A percentile compares a stretch with the other conserved stretches of the same genome.
Conservation (phyloP, 2,113 vertebrate genomes). For the Malurus elegans region DNA sequence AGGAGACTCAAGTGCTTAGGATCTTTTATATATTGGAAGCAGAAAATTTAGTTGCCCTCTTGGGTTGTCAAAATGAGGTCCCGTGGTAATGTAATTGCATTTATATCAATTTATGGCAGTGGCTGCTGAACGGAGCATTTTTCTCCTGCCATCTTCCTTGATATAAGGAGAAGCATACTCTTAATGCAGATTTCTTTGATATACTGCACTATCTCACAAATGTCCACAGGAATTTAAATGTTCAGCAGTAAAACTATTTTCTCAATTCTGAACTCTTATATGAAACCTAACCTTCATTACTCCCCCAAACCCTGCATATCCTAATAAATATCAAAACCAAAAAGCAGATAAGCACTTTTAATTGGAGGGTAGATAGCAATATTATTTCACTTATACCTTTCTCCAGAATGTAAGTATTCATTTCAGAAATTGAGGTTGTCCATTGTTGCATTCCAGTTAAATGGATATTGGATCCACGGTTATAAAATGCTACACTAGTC, state of each 20-base stretch:
- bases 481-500: neutral
- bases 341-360: neutral
- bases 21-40: neutral
- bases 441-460: neutral
- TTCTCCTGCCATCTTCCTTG: neutral
- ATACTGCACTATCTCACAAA: neutral
- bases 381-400: neutral
- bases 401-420: neutral
- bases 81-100: neutral
- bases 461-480: neutral
- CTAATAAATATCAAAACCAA: neutral
- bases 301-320: neutral
- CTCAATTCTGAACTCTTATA: neutral
- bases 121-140: neutral
- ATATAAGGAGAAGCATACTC: neutral
- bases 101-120: neutral
- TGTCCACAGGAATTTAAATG: neutral
- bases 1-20: neutral
- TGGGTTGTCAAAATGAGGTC: neutral
- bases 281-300: neutral
- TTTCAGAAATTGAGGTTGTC: neutral
- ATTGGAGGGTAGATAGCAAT: neutral
- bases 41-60: neutral
- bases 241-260: neutral
- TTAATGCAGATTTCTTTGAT: conserved; percentile 28